Base-by-base conservation (phyloP, 2,888 invertebrate genomes). In the Diadegma fenestrale region DNA sequence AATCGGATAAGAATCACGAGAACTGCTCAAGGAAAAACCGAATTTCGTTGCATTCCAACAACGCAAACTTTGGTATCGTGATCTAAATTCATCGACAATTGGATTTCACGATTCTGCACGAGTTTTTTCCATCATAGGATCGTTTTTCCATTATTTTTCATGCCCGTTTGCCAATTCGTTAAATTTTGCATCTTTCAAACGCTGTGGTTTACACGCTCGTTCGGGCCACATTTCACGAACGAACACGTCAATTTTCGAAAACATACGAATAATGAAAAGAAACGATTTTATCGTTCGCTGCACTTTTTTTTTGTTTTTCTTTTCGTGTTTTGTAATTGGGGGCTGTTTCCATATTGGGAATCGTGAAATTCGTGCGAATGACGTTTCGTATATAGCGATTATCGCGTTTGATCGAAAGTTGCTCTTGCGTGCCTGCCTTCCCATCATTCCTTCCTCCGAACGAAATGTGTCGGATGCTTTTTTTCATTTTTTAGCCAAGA, bases 111-210 rank as follows among this genome's bases (percentile, higher is more conserved):
- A 33, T 33, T 6, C 33, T 78, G 7, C 33, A 33, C 33, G 6
- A 33, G 4, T 6, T 6, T 33, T 33, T 33, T 33, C 6, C 33
- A 33, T 33, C 51, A 30, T 54, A 61, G 30, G n/a, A n/a, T 43
- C 45, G 10, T 63, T 37, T 33, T 78, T 58, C 17, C 5, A 58
- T 68, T 43, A 12, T n/a, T 76, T 76, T 37, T 33, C 64, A 64
- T 48, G 51, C n/a, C n/a, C 10, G 0, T 51, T 26, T 5, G 54
- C 45, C 14, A 54, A 26, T 6, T 61, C 61, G 76, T 54, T 17
- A 43, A 58, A 82, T 82, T n/a, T n/a, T 71, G 33, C 17, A 64
- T 37, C 54, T 45, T 51, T 22, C 17, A 69, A 51, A 26, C 26
- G 63, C 30, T 30, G 7, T 14, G 14, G 14, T 5, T 2, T 22